Percentiles rank a stretch among this genome's conserved stretches.
Conservation (phyloP, 2,888 invertebrate genomes). For the Pheosia gnoma region DNA sequence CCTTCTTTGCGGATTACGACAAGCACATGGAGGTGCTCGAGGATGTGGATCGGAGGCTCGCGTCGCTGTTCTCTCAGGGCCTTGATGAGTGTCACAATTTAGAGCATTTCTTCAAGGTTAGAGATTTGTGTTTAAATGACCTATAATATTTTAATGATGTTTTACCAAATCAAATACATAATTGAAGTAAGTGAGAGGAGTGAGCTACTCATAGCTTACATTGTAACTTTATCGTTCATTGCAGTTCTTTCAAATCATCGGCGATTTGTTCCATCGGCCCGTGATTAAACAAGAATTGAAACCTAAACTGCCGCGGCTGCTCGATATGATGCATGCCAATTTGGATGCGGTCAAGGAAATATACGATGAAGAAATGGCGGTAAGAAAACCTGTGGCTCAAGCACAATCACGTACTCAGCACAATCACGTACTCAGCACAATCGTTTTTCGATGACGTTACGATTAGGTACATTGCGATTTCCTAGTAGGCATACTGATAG, state of each 20-base stretch:
- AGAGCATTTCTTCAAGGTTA: slow-evolving; percentile 75
- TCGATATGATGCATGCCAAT: slow-evolving; percentile 86
- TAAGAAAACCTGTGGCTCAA: slow-evolving; percentile 38
- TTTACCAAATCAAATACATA: no score
- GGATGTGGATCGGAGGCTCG: slow-evolving; percentile 90
- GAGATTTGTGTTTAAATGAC: no score
- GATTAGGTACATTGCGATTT: no score
- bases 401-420: no score
- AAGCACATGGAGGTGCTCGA: slow-evolving; percentile 85
- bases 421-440: no score
- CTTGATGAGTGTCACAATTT: slow-evolving; percentile 89
- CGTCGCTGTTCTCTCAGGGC: slow-evolving; percentile 91
- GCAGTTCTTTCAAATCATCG: slow-evolving; percentile 89
- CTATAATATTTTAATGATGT: no score
- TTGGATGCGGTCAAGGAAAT: slow-evolving; percentile 86
- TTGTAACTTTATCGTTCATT: slow-evolving; percentile 22
- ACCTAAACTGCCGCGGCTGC: slow-evolving; percentile 86
- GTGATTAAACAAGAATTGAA: slow-evolving; percentile 89
- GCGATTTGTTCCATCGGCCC: slow-evolving; percentile 89
- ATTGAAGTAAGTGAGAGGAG: no score
- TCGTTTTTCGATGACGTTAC: no score
- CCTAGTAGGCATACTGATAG: no score
- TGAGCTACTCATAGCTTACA: neutral
- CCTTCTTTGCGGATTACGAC: slow-evolving; percentile 86
- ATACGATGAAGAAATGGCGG: slow-evolving; percentile 83